These are phyloP conservation scores for Hippocampus mohnikei DNA, from an alignment of 2,113 vertebrate genomes.

Conservation along the genomic window DNA sequence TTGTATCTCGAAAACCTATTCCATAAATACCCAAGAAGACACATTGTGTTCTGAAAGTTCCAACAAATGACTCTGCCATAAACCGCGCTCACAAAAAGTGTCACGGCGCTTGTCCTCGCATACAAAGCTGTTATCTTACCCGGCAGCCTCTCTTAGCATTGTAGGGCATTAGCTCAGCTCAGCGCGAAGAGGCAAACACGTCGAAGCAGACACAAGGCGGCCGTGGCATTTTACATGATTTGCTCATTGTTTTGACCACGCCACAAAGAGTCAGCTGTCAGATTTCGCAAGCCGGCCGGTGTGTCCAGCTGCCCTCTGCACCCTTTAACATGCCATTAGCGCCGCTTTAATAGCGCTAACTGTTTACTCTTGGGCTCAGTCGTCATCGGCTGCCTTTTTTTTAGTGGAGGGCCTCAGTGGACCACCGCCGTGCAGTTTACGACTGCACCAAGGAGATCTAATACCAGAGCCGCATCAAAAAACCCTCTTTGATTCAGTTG, in stretches of 20 bases:
- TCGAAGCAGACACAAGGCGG: background rate
- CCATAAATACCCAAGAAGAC: background rate
- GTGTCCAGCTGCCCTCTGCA: slow-evolving; percentile 66
- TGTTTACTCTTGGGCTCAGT: slow-evolving; percentile 71
- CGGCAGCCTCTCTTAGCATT: slow-evolving; percentile 2
- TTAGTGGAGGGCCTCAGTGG: background rate
- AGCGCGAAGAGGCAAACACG: background rate
- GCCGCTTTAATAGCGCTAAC: slow-evolving; percentile 50
- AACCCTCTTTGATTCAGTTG: background rate
- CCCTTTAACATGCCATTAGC: slow-evolving; percentile 59
- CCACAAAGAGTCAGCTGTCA: slow-evolving; percentile 67
- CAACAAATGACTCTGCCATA: background rate
- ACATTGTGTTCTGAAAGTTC: background rate
- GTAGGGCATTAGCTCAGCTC: slow-evolving; percentile 2
- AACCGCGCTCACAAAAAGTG: background rate
- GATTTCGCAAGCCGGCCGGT: slow-evolving; percentile 56
- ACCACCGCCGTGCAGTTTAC: slow-evolving; percentile 1
- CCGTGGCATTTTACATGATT: slow-evolving; percentile 11
- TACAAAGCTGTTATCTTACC: background rate
- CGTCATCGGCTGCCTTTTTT: background rate
- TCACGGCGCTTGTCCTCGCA: background rate
- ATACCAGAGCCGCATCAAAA: background rate
- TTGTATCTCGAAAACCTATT: background rate
- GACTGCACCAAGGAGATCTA: background rate
- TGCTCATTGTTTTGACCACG: slow-evolving; percentile 24